Base-by-base conservation (phyloP, 2,113 vertebrate species). In the Erythrolamprus reginae region DNA sequence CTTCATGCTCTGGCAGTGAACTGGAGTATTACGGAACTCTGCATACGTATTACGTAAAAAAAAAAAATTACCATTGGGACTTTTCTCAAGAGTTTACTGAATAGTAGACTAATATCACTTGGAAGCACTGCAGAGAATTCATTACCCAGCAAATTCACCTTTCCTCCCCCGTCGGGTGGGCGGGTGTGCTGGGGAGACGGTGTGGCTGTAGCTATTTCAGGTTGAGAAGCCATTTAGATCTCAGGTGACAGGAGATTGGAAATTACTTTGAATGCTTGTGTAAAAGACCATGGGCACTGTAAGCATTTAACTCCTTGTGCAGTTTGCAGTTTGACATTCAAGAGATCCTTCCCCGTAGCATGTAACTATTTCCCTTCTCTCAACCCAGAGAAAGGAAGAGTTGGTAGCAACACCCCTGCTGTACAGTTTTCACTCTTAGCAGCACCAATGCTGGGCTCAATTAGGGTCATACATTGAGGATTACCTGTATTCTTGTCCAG, bases 201-300 rank as follows among this genome's bases (percentile, higher is more conserved):
- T 33, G 5, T 88, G n/a, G 28, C 88, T 92, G 19, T 55, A 7
- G 89, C n/a, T 93, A 84, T 93, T 94, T 58, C 50, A 93, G 82
- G 92, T 92, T 13, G 48, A 87, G 56, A 89, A 92, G 92, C 38
- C 87, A 88, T 56, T 84, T 82, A 21, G 91, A 93, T 55, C 92
- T 92, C 93, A 96, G 95, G 93, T 94, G 94, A 93, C 90, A 92
- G n/a, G 89, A 92, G 89, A 51, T 88, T 0, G 82, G 91, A 93
- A 94, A 94, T 94, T 58, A 58, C 93, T 95, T 95, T 65, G 84
- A 93, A 89, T 12, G 93, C 92, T 94, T 94, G 92, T 92, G 90
- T 93, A 83, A 95, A 95, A 94, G 93, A 94, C 70, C 92, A 91
- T 94, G 55, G 88, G 3, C 92, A 9, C 92, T 94, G 93, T 93